Evolutionary conservation across 2,888 invertebrate genomes (phyloP), one percentile per base, ranked within the genome.

Genomic region (Ophion ellenae): DNA sequence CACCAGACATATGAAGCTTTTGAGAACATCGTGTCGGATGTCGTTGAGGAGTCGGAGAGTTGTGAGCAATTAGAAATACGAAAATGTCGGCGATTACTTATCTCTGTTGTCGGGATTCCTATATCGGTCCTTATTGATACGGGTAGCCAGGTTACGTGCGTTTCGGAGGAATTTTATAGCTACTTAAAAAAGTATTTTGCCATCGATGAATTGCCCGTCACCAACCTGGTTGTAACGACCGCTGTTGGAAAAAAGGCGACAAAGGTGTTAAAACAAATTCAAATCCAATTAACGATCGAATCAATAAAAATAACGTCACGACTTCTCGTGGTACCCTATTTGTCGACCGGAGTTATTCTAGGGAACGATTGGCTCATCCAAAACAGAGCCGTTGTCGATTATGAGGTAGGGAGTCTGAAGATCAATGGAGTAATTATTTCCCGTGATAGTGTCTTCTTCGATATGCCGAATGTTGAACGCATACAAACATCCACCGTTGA

Each of bases 101-200:
- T 32, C 32, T 32, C 4, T 32, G 32, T 32, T 32, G 32, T 32
- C 32, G 32, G 32, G 1, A 32, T 32, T 32, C 32, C 32, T n/a
- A 53, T 57, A 17, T 53, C n/a, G 40, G 67, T 36, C 2, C 67
- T 87, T 20, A 61, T 87, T 2, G 86, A 87, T 17, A 78, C 84
- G 14, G 85, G 87, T 14, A 86, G 87, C 70, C 83, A 87, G 32
- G 66, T 87, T 17, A 84, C 85, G 4, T 69, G 78, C 14, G 70
- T 87, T 14, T 85, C 87, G 11, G 80, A 87, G 40, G 40, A 71
- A 28, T 79, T 84, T n/a, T 85, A 79, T 47, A 32, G 32, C 32
- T 32, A 32, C 4, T 4, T 32, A 32, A 32, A 32, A 32, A 32
- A 4, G 32, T 32, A 32, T 32, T 32, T 32, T 32, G 32, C 32